These are phyloP conservation scores for Andrena camellia DNA, from an alignment of 2,888 invertebrate species.

Conservation along the genomic window DNA sequence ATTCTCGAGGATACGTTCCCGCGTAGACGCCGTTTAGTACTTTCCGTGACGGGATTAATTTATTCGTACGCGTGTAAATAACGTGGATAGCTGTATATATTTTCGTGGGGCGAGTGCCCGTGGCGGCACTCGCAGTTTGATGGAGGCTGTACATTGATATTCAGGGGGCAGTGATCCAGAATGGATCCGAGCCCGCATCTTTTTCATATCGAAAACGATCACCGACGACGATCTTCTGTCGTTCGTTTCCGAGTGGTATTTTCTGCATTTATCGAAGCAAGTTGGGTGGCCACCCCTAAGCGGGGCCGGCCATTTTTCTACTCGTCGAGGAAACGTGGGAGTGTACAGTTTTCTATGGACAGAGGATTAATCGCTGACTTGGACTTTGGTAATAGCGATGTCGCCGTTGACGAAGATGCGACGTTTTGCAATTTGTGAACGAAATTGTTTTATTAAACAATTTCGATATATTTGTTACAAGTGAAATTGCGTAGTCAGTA, in stretches of 20 bases:
- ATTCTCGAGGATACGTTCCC: neutral
- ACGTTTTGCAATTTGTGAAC: conserved; percentile 34
- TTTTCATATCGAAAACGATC: neutral
- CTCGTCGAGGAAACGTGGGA: neutral
- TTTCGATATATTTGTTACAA: conserved; percentile 43
- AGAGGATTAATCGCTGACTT: neutral
- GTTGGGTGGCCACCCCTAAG: neutral
- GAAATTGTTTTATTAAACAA: conserved; percentile 15
- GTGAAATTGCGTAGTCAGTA: neutral
- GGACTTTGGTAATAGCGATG: conserved; percentile 13
- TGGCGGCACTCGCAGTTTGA: conserved; percentile 11
- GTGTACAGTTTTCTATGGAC: conserved; percentile 29
- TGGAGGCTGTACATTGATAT: conserved; percentile 25
- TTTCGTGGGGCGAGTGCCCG: conserved; percentile 5
- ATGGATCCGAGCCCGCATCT: neutral
- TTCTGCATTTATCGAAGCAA: conserved; percentile 44
- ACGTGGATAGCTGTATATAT: conserved; percentile 28
- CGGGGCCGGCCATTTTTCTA: neutral
- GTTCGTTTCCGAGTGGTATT: conserved; percentile 19
- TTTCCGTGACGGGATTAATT: conserved; percentile 27
- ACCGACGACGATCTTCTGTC: conserved; percentile 1
- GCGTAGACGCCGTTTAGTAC: conserved; percentile 17
- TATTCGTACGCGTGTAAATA: conserved; percentile 49
- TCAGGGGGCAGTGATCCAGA: neutral
- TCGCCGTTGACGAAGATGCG: conserved; percentile 10